These are phyloP conservation scores for Empis stercorea DNA, from an alignment of 2,888 invertebrate species.

Conservation along the genomic window DNA sequence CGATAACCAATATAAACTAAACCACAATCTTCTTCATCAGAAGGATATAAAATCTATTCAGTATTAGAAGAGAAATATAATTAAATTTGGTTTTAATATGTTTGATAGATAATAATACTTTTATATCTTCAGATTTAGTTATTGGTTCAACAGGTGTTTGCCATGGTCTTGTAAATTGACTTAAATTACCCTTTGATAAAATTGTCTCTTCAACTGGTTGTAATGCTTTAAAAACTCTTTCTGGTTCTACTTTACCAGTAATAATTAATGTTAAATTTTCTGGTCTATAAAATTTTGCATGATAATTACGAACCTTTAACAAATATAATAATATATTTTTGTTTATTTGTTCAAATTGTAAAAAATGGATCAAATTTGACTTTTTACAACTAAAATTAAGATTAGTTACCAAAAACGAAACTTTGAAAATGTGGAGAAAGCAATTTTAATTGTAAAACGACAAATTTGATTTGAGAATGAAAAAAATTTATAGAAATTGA, in stretches of 20 bases:
- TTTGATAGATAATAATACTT: slow-evolving; percentile 23
- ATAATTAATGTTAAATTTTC: slow-evolving; percentile 78
- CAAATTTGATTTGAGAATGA: slow-evolving; percentile 13
- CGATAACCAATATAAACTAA: slow-evolving; percentile 67
- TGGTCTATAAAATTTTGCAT: slow-evolving; percentile 74
- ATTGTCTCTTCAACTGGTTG: slow-evolving; percentile 65
- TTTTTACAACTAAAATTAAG: too few relatives aligned
- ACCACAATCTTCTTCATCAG: slow-evolving; percentile 74
- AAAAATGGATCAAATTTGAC: too few relatives aligned
- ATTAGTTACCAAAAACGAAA: too few relatives aligned
- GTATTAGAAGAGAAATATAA: neutral
- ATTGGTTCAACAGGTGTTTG: slow-evolving; percentile 54
- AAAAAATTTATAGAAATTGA: too few relatives aligned
- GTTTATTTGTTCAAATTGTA: too few relatives aligned
- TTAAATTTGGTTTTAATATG: neutral
- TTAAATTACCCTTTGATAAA: slow-evolving; percentile 33
- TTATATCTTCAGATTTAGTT: slow-evolving; percentile 42
- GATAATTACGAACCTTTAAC: slow-evolving; percentile 57
- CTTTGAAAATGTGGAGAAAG: too few relatives aligned
- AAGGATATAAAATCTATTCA: slow-evolving; percentile 39
- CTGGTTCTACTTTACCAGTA: slow-evolving; percentile 64
- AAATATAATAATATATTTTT: too few relatives aligned
- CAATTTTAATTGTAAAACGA: too few relatives aligned
- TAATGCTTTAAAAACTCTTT: slow-evolving; percentile 61
- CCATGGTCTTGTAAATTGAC: slow-evolving; percentile 61